Base-by-base conservation (phyloP, 37 sponge, comb jelly and placozoan species). In the Oopsacas minuta region DNA sequence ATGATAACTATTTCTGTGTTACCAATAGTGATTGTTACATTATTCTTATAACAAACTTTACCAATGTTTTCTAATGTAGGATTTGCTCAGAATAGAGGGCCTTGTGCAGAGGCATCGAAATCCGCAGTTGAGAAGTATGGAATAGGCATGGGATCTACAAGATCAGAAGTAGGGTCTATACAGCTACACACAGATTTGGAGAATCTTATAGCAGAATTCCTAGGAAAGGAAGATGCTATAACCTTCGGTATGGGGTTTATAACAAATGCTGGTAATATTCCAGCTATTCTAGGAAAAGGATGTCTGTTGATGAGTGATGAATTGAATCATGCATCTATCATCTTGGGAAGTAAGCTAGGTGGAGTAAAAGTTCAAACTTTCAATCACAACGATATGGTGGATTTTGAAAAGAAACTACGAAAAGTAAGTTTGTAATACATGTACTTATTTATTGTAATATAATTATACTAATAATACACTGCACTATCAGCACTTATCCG, bases 171-270 rank as follows among this genome's bases (percentile, higher is more conserved):
- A 0, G 99, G 99, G 0, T 92, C 90, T 15, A 37, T 88, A 0
- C 86, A 84, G 30, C 52, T 93, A 23, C 87, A 88, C 75, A 53
- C 87, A 51, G 86, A 93, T 81, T 61, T 99, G 52, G 99, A 99
- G 84, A 30, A 23, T 0, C 75, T 86, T 28, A 51, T 95, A 37
- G 99, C 99, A 0, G 51, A 49, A 52, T 99, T 95, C 90, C 88
- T 99, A 7, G 90, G 94, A 23, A 99, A 99, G 52, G 88, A 88
- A 36, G 96, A 89, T 52, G 93, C 94, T 30, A 8, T 99, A 1
- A 89, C 90, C 35, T 99, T 99, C 91, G 96, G 96, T 0, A 99
- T 99, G 99, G 99, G 99, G 7, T 95, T 99, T 87, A 94, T 91
- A 35, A 95, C 96, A 52, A 99, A 99, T 86, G 95, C 99, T 36